These are phyloP conservation scores for Strigops habroptila DNA, from an alignment of 2,113 vertebrate genomes.

Conservation along the genomic window DNA sequence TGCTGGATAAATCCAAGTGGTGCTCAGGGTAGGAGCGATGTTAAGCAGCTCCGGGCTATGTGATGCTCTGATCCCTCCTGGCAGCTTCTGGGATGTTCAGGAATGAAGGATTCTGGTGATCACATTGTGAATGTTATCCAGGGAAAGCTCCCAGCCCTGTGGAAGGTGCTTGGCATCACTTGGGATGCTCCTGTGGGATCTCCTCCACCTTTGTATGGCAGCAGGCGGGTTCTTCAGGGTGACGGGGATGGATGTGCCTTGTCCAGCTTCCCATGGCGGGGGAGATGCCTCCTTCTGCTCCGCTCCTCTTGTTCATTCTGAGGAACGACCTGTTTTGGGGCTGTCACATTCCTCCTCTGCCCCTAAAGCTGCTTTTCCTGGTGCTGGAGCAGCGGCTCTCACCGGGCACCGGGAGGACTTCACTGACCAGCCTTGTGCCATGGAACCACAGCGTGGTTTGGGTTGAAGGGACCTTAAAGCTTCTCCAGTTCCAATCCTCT, in stretches of 20 bases:
- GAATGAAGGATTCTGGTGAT: neutral
- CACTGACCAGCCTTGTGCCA: neutral
- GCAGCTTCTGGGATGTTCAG: neutral
- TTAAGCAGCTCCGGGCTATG: neutral
- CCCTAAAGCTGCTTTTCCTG: neutral
- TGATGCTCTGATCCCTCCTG: fast-evolving
- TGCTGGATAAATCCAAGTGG: neutral
- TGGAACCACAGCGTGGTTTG: neutral
- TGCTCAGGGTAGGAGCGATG: fast-evolving
- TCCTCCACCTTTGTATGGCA: neutral
- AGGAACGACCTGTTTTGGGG: fast-evolving
- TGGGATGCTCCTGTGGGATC: neutral
- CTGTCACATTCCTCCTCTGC: fast-evolving
- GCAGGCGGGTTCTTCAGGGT: neutral
- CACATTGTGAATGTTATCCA: neutral
- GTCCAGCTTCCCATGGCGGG: neutral
- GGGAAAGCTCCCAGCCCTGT: fast-evolving
- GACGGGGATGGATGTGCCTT: neutral
- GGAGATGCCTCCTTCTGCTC: neutral
- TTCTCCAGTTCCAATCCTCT: neutral
- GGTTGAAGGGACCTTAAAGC: neutral
- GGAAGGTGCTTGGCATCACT: neutral
- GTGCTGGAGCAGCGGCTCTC: neutral
- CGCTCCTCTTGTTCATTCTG: neutral
- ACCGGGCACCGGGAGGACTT: fast-evolving